These are phyloP conservation scores for Thripadectes ignobilis DNA, from an alignment of 2,797 vertebrate species.

Conservation along the genomic window DNA sequence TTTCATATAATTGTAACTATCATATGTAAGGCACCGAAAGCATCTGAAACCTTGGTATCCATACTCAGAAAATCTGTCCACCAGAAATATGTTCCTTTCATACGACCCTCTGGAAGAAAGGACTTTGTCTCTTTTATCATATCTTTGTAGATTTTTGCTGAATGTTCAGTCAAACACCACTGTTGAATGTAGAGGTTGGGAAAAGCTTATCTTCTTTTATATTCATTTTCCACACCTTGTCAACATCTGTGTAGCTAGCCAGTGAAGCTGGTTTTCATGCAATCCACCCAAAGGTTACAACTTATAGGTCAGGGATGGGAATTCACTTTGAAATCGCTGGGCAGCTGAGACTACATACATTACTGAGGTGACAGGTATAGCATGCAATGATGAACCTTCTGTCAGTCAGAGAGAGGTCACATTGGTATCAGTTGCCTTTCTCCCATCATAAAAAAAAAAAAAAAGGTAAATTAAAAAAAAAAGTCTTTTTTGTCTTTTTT, in stretches of 20 bases:
- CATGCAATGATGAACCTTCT: not conserved
- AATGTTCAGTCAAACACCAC: not conserved
- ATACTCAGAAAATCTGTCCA: not conserved
- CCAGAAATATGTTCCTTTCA: not conserved
- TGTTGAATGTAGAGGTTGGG: not conserved
- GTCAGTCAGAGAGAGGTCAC: slow-evolving; percentile 54
- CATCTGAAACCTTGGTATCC: not conserved
- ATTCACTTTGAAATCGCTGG: slow-evolving; percentile 53
- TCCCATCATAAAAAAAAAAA: not conserved
- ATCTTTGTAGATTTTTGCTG: not conserved
- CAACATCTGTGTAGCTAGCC: slow-evolving; percentile 19
- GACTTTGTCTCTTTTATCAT: not conserved
- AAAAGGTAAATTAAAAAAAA: not conserved
- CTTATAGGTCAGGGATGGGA: not conserved
- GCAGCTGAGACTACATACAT: slow-evolving; percentile 39
- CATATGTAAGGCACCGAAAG: not conserved
- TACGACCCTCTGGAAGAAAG: not conserved
- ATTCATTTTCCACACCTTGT: slow-evolving; percentile 38
- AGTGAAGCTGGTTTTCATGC: not conserved
- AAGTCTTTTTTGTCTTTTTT: too few relatives aligned
- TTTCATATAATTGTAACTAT: not conserved
- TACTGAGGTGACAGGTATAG: slow-evolving; percentile 52
- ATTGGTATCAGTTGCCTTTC: not conserved
- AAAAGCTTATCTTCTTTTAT: not conserved
- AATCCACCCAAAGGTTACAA: not conserved